phyloP scores from a whole-genome alignment of 2,113 vertebrate species.

The Turnix velox region DNA sequence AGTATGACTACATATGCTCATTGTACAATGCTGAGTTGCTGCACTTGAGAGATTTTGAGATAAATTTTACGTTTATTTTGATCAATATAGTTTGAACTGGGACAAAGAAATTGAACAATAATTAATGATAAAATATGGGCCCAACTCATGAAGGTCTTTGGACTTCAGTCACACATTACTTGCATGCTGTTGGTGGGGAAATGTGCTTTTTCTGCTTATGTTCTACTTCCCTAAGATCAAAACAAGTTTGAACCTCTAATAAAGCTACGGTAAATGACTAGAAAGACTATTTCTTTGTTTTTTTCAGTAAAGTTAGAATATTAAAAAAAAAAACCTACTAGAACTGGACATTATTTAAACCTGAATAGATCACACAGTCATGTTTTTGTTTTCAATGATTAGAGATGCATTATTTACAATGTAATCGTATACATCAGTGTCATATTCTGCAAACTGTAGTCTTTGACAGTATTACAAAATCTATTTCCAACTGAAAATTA shows the following conservation, averaged over 20 bases:
- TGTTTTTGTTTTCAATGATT: not conserved
- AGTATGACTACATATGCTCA: constrained; percentile 33
- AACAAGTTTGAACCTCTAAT: not conserved
- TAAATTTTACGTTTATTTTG: not conserved
- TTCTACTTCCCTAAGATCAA: constrained; percentile 12
- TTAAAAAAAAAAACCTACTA: not conserved
- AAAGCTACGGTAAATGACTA: not conserved
- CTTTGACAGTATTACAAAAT: not conserved
- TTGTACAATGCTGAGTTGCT: constrained; percentile 63
- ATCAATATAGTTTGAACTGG: not conserved
- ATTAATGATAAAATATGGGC: not conserved
- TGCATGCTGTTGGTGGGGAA: constrained; percentile 21
- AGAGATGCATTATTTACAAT: not conserved
- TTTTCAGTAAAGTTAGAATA: not conserved
- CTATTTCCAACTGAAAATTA: not conserved
- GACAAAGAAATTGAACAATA: not conserved
- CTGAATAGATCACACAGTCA: not conserved
- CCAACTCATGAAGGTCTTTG: constrained; percentile 48
- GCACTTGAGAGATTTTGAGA: not conserved
- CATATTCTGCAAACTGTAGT: not conserved
- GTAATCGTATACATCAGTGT: not conserved
- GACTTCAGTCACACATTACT: not conserved
- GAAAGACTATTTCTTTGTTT: not conserved
- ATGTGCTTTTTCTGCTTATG: constrained; percentile 60
- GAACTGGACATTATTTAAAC: not conserved